phyloP scores from a whole-genome alignment of 2,888 invertebrate genomes.

The Microctonus aethiopoides region DNA sequence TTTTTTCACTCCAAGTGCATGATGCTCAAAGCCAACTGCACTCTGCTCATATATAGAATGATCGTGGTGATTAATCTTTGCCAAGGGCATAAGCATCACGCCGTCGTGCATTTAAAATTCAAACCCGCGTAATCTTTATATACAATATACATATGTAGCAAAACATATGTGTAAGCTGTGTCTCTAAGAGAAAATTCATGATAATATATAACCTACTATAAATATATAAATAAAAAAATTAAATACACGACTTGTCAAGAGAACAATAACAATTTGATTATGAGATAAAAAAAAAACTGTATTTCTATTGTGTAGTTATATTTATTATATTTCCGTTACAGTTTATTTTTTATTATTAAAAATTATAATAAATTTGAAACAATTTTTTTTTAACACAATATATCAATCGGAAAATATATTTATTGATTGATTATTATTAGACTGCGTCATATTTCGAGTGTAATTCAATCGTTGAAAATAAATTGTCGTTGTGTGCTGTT shows the following conservation, averaged over 20 bases:
- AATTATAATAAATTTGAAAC: neutral
- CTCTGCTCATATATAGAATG: constrained; percentile 30
- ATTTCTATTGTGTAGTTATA: neutral
- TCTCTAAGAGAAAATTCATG: neutral
- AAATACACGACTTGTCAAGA: neutral
- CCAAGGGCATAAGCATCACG: constrained; percentile 59
- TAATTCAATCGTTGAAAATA: constrained; percentile 20
- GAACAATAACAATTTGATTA: neutral
- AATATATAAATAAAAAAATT: neutral
- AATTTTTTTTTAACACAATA: neutral
- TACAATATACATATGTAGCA: constrained; percentile 14
- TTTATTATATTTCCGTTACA: neutral
- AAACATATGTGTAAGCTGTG: constrained; percentile 42
- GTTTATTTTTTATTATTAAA: neutral
- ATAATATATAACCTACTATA: neutral
- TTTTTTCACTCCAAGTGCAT: constrained; percentile 41
- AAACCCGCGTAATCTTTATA: constrained; percentile 50
- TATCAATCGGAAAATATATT: neutral
- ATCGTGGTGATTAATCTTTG: constrained; percentile 60
- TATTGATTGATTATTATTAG: neutral
- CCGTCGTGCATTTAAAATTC: constrained; percentile 60
- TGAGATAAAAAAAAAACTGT: neutral
- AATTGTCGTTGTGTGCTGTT: neutral
- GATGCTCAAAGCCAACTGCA: constrained; percentile 49
- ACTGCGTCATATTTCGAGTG: constrained; percentile 16